Evolutionary conservation across 1,140 invertebrate species (phyloP).

Genomic region (Tribolium madens): DNA sequence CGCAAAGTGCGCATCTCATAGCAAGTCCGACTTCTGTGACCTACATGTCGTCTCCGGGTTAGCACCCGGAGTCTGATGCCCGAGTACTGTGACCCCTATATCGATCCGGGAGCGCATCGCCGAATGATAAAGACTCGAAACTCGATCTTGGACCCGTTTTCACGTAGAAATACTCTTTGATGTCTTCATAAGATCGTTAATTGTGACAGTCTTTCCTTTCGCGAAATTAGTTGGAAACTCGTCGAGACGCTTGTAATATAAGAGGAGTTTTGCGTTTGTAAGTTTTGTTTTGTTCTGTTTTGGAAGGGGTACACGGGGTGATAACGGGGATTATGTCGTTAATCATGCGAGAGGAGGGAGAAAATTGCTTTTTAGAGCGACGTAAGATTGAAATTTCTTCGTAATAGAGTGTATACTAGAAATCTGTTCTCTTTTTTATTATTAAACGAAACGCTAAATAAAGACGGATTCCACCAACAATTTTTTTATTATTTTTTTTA

Average conservation of each 20-base stretch:
- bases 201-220: neutral
- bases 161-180: neutral
- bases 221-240: neutral
- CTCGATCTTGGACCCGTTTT: slow-evolving; percentile 15
- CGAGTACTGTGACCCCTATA: slow-evolving; percentile 54
- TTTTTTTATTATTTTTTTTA: no score
- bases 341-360: no score
- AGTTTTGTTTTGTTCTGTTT: neutral
- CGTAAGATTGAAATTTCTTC: no score
- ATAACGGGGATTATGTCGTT: no score
- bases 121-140: slow-evolving; percentile 35
- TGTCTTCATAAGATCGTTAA: neutral
- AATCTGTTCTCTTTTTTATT: no score
- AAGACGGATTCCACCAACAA: no score
- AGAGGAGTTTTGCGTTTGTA: neutral
- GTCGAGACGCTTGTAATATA: neutral
- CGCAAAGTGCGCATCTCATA: no score
- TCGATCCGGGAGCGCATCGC: slow-evolving; percentile 44
- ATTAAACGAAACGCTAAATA: no score
- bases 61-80: slow-evolving; percentile 42
- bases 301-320: neutral
- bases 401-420: no score
- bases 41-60: slow-evolving; percentile 42
- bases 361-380: no score
- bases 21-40: slow-evolving; percentile 39